Base-by-base conservation (phyloP, 2,113 vertebrate species). In the Carassius carassius region DNA sequence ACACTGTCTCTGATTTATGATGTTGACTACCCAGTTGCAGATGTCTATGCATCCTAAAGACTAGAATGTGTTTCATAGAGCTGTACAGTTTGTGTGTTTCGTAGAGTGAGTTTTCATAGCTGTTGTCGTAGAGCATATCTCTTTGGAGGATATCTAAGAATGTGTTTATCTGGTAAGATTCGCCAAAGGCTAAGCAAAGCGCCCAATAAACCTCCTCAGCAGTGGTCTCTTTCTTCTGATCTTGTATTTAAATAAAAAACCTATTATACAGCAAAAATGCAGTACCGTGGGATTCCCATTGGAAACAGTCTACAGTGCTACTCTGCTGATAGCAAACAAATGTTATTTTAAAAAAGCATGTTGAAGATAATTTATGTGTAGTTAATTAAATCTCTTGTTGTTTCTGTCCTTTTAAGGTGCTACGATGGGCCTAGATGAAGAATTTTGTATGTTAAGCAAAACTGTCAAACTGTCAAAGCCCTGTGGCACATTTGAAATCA, bases 221-320 rank as follows among this genome's bases (percentile, higher is more conserved):
- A 89, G 89, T 87, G 72, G 86, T 90, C 90, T 93, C 91, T 93
- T 93, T 93, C 93, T 94, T 94, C 93, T 92, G 92, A 94, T 94
- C 93, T 94, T n/a, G 19, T 90, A 93, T 95, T 95, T 94, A 93
- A 95, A 94, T 95, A 93, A 94, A 95, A 95, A 94, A 94, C 89
- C 92, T 94, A 92, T 94, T 94, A 95, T 94, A 89, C 94, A 95
- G 95, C 95, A 94, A 93, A 94, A 93, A 94, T 91, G 86, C 84
- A 83, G 91, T 91, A 90, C 91, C 91, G 81, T 92, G 93, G 93
- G 93, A 94, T 90, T 93, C 89, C 89, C 89, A 82, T 63, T 91
- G 92, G 92, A 92, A 92, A 91, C 67, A 23, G 86, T 92, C 91
- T 89, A 92, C 84, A 91, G 90, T 90, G 90, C 90, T 91, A 86